Evolutionary conservation across 2,113 vertebrate species (phyloP).

Genomic region (Dasypus novemcinctus): DNA sequence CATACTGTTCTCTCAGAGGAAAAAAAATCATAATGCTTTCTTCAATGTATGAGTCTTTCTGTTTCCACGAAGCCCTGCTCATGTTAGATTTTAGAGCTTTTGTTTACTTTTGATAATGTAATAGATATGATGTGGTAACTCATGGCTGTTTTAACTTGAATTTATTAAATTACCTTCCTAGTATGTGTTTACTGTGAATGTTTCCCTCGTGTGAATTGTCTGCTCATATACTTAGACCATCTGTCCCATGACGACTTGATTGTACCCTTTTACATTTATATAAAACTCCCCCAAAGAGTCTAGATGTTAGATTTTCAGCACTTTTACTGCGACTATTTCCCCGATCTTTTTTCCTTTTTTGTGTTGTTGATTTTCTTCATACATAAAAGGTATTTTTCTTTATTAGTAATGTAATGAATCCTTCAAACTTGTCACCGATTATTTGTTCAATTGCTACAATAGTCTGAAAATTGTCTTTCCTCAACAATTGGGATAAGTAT

Average conservation of each 20-base stretch:
- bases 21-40: constrained; percentile 1
- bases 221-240: constrained; percentile 19
- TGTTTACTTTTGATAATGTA: constrained; percentile 24
- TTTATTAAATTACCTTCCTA: not conserved
- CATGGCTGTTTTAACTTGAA: constrained; percentile 7
- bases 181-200: constrained; percentile 42
- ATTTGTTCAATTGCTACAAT: constrained; percentile 75
- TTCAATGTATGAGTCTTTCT: not conserved
- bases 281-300: constrained; percentile 29
- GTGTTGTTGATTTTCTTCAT: constrained; percentile 54
- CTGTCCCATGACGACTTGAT: constrained; percentile 4
- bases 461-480: constrained; percentile 74
- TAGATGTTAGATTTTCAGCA: constrained; percentile 16
- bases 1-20: not conserved
- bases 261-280: not conserved
- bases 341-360: constrained; percentile 22
- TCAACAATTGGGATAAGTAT: constrained; percentile 75
- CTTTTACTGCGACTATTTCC: constrained; percentile 2
- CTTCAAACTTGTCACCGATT: constrained; percentile 68
- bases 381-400: not conserved
- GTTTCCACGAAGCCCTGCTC: not conserved
- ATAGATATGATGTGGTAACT: not conserved
- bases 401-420: constrained; percentile 27
- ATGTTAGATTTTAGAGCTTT: constrained; percentile 9
- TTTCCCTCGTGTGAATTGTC: constrained; percentile 26